phyloP scores from a whole-genome alignment of 2,113 vertebrate genomes.

The Varanus salvator region DNA sequence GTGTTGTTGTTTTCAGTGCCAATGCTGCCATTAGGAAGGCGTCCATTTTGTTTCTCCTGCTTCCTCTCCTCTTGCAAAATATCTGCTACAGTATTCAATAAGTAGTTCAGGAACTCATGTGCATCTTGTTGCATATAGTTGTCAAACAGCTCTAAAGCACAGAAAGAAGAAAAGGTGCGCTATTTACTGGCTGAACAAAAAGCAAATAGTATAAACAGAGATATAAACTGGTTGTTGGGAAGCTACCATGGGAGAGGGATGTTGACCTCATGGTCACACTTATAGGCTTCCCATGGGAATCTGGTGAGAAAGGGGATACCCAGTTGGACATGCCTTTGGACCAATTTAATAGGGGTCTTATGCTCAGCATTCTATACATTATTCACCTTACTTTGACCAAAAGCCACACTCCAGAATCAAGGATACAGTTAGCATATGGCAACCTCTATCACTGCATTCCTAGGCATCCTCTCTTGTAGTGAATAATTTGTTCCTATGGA shows the following conservation, averaged over 20 bases:
- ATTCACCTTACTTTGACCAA: not conserved
- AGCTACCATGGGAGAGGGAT: not conserved
- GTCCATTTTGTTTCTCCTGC: constrained; percentile 97
- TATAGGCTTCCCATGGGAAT: not conserved
- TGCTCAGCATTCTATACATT: not conserved
- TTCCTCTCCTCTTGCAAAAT: constrained; percentile 96
- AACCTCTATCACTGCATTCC: too few relatives aligned
- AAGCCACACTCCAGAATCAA: not conserved
- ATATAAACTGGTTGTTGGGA: not conserved
- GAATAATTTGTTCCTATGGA: not conserved
- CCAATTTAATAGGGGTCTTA: not conserved
- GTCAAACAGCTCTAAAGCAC: constrained; percentile 90
- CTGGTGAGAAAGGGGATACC: not conserved
- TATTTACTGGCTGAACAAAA: not conserved
- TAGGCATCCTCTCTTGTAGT: not conserved
- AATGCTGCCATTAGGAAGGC: constrained; percentile 82
- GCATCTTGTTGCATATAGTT: constrained; percentile 99
- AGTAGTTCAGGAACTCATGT: constrained; percentile 97
- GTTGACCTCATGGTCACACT: not conserved
- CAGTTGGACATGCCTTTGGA: not conserved
- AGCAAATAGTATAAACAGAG: not conserved
- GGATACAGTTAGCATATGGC: not conserved
- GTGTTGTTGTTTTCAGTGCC: constrained; percentile 78
- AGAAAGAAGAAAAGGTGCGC: constrained; percentile 38
- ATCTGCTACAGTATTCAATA: constrained; percentile 96